Base-by-base conservation (phyloP, 2,113 vertebrate genomes). In the Phoenicopterus ruber region DNA sequence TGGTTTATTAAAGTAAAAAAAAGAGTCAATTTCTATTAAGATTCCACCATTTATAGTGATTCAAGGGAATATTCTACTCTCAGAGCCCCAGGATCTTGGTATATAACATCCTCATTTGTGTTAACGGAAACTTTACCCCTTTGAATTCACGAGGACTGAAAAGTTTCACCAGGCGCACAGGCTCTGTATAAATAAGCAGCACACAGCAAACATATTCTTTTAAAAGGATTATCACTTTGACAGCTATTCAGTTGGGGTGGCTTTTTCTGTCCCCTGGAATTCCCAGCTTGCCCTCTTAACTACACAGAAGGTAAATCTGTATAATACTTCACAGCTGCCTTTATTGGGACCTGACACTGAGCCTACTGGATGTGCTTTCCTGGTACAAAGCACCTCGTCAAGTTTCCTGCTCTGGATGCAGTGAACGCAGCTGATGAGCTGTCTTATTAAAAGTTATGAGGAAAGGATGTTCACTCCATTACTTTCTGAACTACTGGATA, bases 211-310 rank as follows among this genome's bases (percentile, higher is more conserved):
- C 82, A 90, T 74, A 80, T 71, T 90, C 34, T 82, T 92, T 95
- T 95, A 94, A 94, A 94, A 91, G 93, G 95, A 96, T 97, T 95
- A 96, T 95, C 94, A 73, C 82, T 96, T 94, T 96, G 96, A 96
- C 95, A 95, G 94, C 88, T 95, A 92, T 93, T 97, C 96, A 96
- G 61, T 82, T 94, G 94, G 72, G 90, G 89, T 96, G 88, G 72
- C 67, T 95, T 86, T 88, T 92, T 80, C 65, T 94, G 96, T 96
- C 94, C 93, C 93, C 29, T 94, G 76, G 67, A 97, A 96, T 93
- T 94, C 94, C 89, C 91, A 86, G 70, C 70, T 87, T 96, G 74
- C 82, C 73, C 82, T 95, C 89, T 96, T 95, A 96, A 95, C 95
- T 96, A 89, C 70, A 92, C 31, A 89, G 80, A 96, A 94, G 61